Evolutionary conservation across 2,113 vertebrate species (phyloP), one percentile per base, ranked within the genome.

Genomic region (Bolborhynchus lineola): DNA sequence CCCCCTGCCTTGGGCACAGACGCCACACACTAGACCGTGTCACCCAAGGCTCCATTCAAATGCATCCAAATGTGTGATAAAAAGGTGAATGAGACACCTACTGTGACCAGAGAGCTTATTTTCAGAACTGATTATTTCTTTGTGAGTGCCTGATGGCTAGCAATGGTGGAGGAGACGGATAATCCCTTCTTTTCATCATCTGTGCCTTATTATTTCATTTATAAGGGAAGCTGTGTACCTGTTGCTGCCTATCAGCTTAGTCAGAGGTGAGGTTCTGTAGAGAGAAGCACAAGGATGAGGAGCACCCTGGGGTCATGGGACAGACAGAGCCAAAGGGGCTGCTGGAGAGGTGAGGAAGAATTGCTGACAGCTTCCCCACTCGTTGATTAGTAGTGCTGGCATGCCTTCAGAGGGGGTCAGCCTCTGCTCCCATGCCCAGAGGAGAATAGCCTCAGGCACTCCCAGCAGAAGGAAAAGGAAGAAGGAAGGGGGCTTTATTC

Each of bases 401-500:
- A 0, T 71, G 42, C 33, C 57, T 91, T 95, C 82, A 92, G 86
- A 91, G 80, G 55, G 91, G 69, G 20, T 71, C 88, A 78, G 50
- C 72, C 90, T 70, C 26, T 0, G 9, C 47, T 81, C 17, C 68
- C 4, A 2, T 90, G 84, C 67, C 84, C 53, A 23, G 49, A 2
- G 2, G 23, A 82, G 50, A 53, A 65, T 24, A 92, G 39, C 26
- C 53, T 31, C 18, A 3, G 46, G 37, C 0, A 0, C 37, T 81
- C 37, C 41, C 57, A 90, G 77, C 39, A 87, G 47, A 92, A 87
- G 74, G 74, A 95, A 83, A 20, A 68, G 46, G n/a, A 92, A 63
- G 78, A 93, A 92, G 78, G 76, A 81, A 85, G 9, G n/a, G 10
- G 13, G n/a, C 15, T 92, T 75, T 65, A 16, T 60, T 90, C 71